Base-by-base conservation (phyloP, 1,140 invertebrate genomes). In the Heliconius melpomene region DNA sequence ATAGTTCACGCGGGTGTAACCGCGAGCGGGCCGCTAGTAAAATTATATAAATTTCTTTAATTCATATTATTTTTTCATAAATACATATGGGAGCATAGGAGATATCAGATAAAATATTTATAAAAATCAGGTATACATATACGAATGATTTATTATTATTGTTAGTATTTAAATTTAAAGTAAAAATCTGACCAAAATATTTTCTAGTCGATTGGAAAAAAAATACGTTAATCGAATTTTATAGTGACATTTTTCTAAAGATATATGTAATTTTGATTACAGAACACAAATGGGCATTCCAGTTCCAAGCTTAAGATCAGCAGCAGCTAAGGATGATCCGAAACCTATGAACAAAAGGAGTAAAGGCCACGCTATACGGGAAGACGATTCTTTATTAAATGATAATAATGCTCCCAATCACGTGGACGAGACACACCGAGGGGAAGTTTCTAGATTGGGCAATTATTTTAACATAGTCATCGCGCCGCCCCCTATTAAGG, bases 381-480 rank as follows among this genome's bases (percentile, higher is more conserved):
- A 88, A 2, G 90, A 91, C 11, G 38, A 79, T 2, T n/a, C 77
- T 16, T 90, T 89, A 52, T 75, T 85, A 36, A 78, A 75, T 20
- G 90, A 90, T 18, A 85, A 76, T 70, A 88, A 88, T 8, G 77
- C 40, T n/a, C 72, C 83, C 9, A 80, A 78, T 74, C 88, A 86
- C 77, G 74, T 84, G 3, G 88, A 90, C 23, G 89, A 89, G 1
- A 79, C 81, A n/a, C 92, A 91, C 77, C 81, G 84, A 70, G 84
- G 86, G 7, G 93, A 93, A 52, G 74, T 92, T 8, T 92, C 92
- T 1, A 85, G 91, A 73, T 92, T 93, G 91, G 92, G 92, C 20
- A 94, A 94, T 79, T 94, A 93, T 77, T 94, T 94, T 82, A 93
- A 94, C 72, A 93, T 94, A 20, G 93, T 94, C 3, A 94, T 94